Percentiles rank a stretch among this genome's conserved stretches.
These are phyloP conservation scores for Danionella dracula DNA, from an alignment of 2,797 vertebrate species.

Conservation along the genomic window DNA sequence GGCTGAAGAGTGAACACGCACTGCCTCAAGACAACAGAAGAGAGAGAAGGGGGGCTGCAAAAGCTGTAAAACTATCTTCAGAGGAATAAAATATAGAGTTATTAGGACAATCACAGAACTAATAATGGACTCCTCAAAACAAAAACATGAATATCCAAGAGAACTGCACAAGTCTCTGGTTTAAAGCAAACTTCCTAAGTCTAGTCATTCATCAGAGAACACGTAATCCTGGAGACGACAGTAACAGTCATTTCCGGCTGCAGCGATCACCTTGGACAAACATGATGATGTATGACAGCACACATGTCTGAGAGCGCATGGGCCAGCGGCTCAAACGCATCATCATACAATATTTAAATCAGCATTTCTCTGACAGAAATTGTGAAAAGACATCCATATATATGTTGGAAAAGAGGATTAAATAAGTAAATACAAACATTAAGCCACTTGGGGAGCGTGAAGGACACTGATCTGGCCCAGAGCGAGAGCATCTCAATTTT, in stretches of 20 bases:
- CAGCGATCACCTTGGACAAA: background rate
- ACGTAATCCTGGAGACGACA: background rate
- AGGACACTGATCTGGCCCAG: slow-evolving; percentile 1
- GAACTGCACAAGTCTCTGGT: no score
- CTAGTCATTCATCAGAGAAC: background rate
- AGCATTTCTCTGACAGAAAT: background rate
- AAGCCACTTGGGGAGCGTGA: background rate
- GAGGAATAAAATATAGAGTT: no score
- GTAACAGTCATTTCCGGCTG: background rate
- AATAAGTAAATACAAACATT: background rate
- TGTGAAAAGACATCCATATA: background rate
- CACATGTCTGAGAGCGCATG: background rate
- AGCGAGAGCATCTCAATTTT: background rate
- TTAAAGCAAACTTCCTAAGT: no score
- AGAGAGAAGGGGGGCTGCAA: background rate
- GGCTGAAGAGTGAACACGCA: slow-evolving; percentile 9
- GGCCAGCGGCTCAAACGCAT: background rate
- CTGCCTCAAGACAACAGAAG: slow-evolving; percentile 25
- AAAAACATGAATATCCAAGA: no score
- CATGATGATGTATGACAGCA: slow-evolving; percentile 1
- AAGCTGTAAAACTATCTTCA: no score
- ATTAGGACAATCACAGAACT: no score
- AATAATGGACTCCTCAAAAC: no score
- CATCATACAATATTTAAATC: slow-evolving; percentile 17
- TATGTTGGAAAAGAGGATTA: background rate